These are phyloP conservation scores for Clarias magur DNA, from an alignment of 2,113 vertebrate species.

Conservation along the genomic window DNA sequence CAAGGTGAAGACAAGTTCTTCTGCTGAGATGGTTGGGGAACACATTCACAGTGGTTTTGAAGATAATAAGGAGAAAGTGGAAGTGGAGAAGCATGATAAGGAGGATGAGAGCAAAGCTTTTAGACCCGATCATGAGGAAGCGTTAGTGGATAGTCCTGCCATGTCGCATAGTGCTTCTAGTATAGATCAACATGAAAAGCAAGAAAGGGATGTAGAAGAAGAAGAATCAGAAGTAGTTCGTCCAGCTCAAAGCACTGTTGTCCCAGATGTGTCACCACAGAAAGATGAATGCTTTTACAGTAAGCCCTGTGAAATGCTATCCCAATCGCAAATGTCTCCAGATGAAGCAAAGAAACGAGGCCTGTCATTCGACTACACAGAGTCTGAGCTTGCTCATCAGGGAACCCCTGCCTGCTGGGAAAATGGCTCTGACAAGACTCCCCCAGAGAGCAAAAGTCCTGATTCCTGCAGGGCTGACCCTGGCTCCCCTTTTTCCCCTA, in stretches of 20 bases:
- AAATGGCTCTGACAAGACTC: conserved; percentile 47
- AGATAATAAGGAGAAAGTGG: conserved; percentile 31
- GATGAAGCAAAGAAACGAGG: conserved; percentile 55
- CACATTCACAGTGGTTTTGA: conserved; percentile 45
- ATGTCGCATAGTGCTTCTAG: neutral
- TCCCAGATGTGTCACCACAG: conserved; percentile 17
- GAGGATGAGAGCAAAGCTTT: conserved; percentile 16
- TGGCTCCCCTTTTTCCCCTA: conserved; percentile 51
- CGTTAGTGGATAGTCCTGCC: conserved; percentile 4
- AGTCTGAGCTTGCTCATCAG: conserved; percentile 40
- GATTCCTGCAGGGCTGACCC: conserved; percentile 54
- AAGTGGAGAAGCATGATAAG: neutral
- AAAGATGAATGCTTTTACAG: conserved; percentile 4
- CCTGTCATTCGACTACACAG: conserved; percentile 57
- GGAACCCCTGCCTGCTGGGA: conserved; percentile 31
- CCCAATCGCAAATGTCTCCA: conserved; percentile 34
- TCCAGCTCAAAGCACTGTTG: neutral
- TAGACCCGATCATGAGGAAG: conserved; percentile 1
- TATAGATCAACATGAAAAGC: conserved; percentile 16
- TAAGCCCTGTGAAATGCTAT: neutral
- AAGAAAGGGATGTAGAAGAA: conserved; percentile 3
- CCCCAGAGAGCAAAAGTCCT: conserved; percentile 51
- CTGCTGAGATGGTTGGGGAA: conserved; percentile 36
- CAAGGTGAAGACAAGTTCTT: conserved; percentile 43
- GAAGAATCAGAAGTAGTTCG: conserved; percentile 24